Percentiles rank a stretch among this genome's conserved stretches.
These are phyloP conservation scores for Helicoverpa assulta DNA, from an alignment of 2,888 invertebrate species.

Conservation along the genomic window DNA sequence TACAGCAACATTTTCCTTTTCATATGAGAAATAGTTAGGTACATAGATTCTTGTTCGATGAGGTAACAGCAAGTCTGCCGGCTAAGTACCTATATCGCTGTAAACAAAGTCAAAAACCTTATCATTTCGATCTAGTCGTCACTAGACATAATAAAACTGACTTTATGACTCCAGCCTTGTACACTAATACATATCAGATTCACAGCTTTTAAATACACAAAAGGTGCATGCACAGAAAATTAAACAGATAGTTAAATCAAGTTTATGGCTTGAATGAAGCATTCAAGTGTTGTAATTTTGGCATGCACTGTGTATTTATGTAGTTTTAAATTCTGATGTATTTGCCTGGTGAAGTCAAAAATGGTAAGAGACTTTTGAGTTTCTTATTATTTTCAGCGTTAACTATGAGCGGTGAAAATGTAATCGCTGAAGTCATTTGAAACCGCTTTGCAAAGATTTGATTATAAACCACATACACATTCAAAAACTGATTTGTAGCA, in stretches of 20 bases:
- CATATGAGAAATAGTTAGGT: too few relatives aligned
- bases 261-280: conserved; percentile 27
- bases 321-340: too few relatives aligned
- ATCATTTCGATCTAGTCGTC: conserved; percentile 14
- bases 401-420: too few relatives aligned
- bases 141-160: conserved; percentile 42
- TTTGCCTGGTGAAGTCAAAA: too few relatives aligned
- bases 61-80: background rate
- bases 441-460: too few relatives aligned
- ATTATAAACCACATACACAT: too few relatives aligned
- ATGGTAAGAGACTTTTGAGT: background rate
- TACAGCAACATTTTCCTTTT: too few relatives aligned
- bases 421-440: too few relatives aligned
- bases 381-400: background rate
- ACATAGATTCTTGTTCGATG: background rate
- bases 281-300: conserved; percentile 5
- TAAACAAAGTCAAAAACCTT: conserved; percentile 5
- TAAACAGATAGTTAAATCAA: conserved; percentile 64
- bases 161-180: conserved; percentile 67
- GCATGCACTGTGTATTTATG: background rate
- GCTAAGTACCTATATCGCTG: background rate
- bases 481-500: too few relatives aligned
- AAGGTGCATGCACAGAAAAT: conserved; percentile 46
- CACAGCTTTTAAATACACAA: conserved; percentile 60
- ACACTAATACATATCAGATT: conserved; percentile 59